Evolutionary conservation across 2,797 vertebrate species (phyloP), one percentile per base, ranked within the genome.

Genomic region (Clamator glandarius): DNA sequence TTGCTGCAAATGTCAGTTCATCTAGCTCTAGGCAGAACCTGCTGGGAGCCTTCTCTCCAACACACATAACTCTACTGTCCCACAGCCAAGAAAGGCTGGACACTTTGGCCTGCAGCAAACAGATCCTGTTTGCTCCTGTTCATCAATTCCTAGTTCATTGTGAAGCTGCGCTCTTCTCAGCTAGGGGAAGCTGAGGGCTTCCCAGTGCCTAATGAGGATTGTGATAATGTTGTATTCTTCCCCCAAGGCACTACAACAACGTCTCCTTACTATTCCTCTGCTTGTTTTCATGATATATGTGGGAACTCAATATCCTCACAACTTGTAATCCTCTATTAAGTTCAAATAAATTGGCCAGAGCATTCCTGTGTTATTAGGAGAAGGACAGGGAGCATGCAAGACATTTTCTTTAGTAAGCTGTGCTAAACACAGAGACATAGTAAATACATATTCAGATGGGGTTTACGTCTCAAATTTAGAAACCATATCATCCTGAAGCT

Each of bases 271-370:
- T 67, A 36, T 59, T 73, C 20, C 29, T 73, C 44, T 72, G 28
- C 15, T 39, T 51, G 0, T 44, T 63, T 76, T 52, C 67, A 54
- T 9, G 9, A 50, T 12, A 62, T 0, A 0, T 1, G 0, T 11
- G 59, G 25, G 59, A 82, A 66, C 18, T 15, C 48, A 24, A 66
- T 44, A 81, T 31, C 31, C 33, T 81, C 66, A 19, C 0, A 0
- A 25, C 29, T 50, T 42, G 12, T 8, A 86, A 58, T 33, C 25
- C 11, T 70, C 62, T 68, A 55, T 12, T 46, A 84, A 61, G 57
- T 39, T 35, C 15, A 85, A 50, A 77, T 61, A 52, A 84, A 62
- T 9, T 54, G 79, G 36, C 20, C 51, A 61, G 68, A 77, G 28
- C 3, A 57, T 83, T 80, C 42, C 64, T 58, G 16, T 15, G 13